Conservation (phyloP, 2,888 invertebrate species). For the Hydrotaea diabolus region DNA sequence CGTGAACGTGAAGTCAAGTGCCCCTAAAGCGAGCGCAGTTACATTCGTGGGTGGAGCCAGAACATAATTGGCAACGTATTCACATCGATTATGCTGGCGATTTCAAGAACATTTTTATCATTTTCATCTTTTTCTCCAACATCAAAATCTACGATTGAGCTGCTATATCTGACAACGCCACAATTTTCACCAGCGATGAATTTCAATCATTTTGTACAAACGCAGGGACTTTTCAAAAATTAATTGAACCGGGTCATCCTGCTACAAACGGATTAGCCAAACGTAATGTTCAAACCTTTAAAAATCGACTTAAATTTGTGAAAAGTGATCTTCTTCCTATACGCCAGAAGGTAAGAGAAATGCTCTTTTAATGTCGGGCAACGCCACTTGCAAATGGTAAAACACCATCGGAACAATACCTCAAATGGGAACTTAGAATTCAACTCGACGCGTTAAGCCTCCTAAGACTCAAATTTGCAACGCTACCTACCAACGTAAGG, state of each 20-base stretch:
- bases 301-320: constrained; percentile 48
- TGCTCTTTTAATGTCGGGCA: constrained; percentile 48
- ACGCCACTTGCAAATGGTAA: constrained; percentile 53
- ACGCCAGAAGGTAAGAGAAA: constrained; percentile 38
- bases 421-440: constrained; percentile 47
- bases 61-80: constrained; percentile 54
- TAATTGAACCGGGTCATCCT: constrained; percentile 57
- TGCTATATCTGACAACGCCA: constrained; percentile 61
- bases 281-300: constrained; percentile 57
- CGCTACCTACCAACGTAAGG: neutral
- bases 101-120: constrained; percentile 49
- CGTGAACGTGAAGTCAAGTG: constrained; percentile 22
- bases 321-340: constrained; percentile 78
- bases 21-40: constrained; percentile 49
- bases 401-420: constrained; percentile 57
- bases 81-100: constrained; percentile 33
- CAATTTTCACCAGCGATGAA: constrained; percentile 58
- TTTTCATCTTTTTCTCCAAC: constrained; percentile 43
- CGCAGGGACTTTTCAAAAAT: no score
- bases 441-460: constrained; percentile 23
- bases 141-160: constrained; percentile 55
- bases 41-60: constrained; percentile 60
- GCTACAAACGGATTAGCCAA: constrained; percentile 59
- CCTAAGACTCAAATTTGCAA: neutral
- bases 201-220: constrained; percentile 50